Evolutionary conservation across 2,113 vertebrate genomes (phyloP), one percentile per base, ranked within the genome.

Genomic region (Dryoscopus gambensis): DNA sequence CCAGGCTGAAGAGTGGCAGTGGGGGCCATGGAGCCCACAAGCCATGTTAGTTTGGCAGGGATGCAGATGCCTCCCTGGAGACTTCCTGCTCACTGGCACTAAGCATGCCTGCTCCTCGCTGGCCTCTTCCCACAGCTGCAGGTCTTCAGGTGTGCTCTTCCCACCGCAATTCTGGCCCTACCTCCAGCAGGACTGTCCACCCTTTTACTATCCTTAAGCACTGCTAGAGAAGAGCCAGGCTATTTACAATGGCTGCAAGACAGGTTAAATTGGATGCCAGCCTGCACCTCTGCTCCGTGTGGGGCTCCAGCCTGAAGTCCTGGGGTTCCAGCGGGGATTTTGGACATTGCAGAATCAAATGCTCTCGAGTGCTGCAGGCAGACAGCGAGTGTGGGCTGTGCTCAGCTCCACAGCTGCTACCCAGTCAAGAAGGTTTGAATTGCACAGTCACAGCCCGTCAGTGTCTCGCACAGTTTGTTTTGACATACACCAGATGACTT

Each of bases 401-500:
- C 85, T 90, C 71, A 62, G 83, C 88, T 86, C 59, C 88, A n/a
- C 92, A 95, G 88, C 90, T 96, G 79, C 46, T 94, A 88, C 42
- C 33, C 90, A 84, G 76, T 65, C 75, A 67, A 46, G 78, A 57
- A 63, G 85, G 85, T 83, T 96, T 77, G 31, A 80, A 85, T 65
- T 84, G 83, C 88, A 87, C 77, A 93, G 71, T 90, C 88, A 69
- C 85, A 95, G 76, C 90, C 75, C 16, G 0, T 86, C 78, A 80
- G 82, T 62, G 55, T 39, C 70, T 91, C 0, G 1, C 68, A 90
- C 42, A 59, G 68, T 84, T 95, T 95, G 93, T 95, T 97, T 94
- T 95, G 95, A 96, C 93, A 62, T 12, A 56, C 15, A 40, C 39
- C 91, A 96, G 93, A 82, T 92, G 77, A 90, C 64, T 79, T 20